These are phyloP conservation scores for Pionites leucogaster DNA, from an alignment of 2,113 vertebrate species.

Conservation along the genomic window DNA sequence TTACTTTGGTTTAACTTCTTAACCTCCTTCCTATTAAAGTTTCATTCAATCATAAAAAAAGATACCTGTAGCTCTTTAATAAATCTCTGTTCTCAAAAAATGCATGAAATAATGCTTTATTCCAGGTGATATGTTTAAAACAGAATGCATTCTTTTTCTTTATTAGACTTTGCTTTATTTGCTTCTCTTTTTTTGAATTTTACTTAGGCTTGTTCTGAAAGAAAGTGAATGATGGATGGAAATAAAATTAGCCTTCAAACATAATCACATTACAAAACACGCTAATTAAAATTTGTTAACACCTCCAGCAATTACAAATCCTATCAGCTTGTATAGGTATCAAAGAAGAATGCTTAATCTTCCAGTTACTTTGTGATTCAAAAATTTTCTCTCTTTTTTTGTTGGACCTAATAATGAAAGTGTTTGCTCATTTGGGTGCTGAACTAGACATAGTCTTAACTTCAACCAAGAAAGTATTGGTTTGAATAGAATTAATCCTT, in stretches of 20 bases:
- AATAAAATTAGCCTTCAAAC: neutral
- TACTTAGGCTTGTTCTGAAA: neutral
- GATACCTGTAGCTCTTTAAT: slow-evolving; percentile 17
- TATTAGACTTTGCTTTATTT: neutral
- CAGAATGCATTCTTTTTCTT: neutral
- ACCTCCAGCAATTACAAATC: neutral
- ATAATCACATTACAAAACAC: neutral
- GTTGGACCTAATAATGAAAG: neutral
- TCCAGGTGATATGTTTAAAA: neutral
- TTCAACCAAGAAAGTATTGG: neutral
- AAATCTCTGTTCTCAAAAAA: neutral
- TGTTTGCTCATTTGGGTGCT: neutral
- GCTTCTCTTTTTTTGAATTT: neutral
- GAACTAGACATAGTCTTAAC: neutral
- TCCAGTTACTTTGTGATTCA: neutral
- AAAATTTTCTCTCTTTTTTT: neutral
- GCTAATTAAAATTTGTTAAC: neutral
- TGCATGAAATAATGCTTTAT: neutral
- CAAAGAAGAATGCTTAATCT: neutral
- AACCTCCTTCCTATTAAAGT: slow-evolving; percentile 66
- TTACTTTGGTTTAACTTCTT: slow-evolving; percentile 77
- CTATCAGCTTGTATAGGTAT: neutral
- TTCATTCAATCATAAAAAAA: slow-evolving; percentile 31
- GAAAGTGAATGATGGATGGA: neutral
- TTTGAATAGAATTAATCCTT: neutral